Evolutionary conservation across 2,797 vertebrate species (phyloP), one percentile per base, ranked within the genome.

Genomic region (Sebastes minor): DNA sequence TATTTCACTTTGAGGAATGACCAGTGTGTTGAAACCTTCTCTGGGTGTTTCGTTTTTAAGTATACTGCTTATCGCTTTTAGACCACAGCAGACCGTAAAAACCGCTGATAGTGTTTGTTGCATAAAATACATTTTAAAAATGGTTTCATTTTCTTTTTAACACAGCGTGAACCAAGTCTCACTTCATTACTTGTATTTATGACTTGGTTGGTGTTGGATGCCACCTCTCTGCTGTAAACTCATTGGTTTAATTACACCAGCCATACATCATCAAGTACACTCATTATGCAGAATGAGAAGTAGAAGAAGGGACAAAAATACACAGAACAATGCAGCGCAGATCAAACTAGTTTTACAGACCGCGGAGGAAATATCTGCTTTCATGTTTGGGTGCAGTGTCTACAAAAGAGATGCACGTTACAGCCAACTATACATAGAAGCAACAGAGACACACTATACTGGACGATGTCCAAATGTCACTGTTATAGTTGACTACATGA

Each of bases 121-220:
- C n/a, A 57, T 42, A 52, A 67, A 72, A 55, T 13, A 10, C 59
- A 57, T 5, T 18, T 4, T 2, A 62, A 30, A 27, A 33, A 27
- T 12, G 1, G 28, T 70, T 63, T 52, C 4, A 25, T 73, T 80
- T 68, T 52, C 16, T 55, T 59, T 63, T 61, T 16, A 64, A 55
- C 66, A 70, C 86, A 78, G 67, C 23, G 8, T 65, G 65, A 82
- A 78, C 20, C 5, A 16, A 56, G 82, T 79, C 80, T 70, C 68
- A 74, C 71, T 56, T 66, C 71, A 84, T 88, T 82, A 81, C 67
- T 85, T 81, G 71, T 52, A 66, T 83, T 83, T 71, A 86, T 67
- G 85, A 91, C 73, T 71, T 30, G 30, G 49, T 76, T 78, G 67
- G 46, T 66, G 80, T 53, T 71, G 60, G 68, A 61, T 74, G 81